Percentiles rank a stretch among this genome's conserved stretches.
Evolutionary conservation across 1,140 invertebrate genomes (phyloP).

Genomic region (Matsumurasca onukii): DNA sequence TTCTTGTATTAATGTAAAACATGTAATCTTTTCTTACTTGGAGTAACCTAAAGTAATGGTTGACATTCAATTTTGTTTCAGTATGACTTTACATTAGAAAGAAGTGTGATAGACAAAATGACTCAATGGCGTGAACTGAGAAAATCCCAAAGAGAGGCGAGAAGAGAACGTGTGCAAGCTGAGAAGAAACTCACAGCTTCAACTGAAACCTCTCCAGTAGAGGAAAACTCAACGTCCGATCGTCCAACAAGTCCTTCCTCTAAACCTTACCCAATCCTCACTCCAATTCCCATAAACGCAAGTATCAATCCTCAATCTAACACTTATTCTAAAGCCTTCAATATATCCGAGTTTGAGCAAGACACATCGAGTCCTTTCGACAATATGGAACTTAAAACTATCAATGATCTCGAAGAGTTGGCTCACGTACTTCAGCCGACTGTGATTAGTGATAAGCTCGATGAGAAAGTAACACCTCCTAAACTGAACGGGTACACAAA

Average conservation of each 20-base stretch:
- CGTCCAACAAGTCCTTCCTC: neutral
- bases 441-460: conserved; percentile 28
- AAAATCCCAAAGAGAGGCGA: conserved; percentile 57
- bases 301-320: conserved; percentile 8
- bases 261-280: conserved; percentile 35
- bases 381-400: conserved; percentile 85
- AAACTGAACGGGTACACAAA: conserved; percentile 23
- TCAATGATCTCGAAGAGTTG: conserved; percentile 86
- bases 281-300: conserved; percentile 39
- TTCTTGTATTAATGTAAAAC: too few species aligned
- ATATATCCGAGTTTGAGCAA: conserved; percentile 81
- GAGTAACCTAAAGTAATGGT: neutral
- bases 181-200: conserved; percentile 37
- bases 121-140: conserved; percentile 64
- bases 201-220: neutral
- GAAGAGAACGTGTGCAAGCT: conserved; percentile 56
- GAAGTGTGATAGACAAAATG: conserved; percentile 66
- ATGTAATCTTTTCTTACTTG: neutral
- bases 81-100: conserved; percentile 74
- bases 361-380: conserved; percentile 89
- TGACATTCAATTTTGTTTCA: conserved; percentile 37
- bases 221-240: neutral
- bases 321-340: conserved; percentile 47
- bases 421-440: conserved; percentile 60
- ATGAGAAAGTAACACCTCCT: neutral